These are phyloP conservation scores for Aplysina aerophoba DNA, from an alignment of 37 sponge, comb jelly and placozoan genomes.

Conservation along the genomic window DNA sequence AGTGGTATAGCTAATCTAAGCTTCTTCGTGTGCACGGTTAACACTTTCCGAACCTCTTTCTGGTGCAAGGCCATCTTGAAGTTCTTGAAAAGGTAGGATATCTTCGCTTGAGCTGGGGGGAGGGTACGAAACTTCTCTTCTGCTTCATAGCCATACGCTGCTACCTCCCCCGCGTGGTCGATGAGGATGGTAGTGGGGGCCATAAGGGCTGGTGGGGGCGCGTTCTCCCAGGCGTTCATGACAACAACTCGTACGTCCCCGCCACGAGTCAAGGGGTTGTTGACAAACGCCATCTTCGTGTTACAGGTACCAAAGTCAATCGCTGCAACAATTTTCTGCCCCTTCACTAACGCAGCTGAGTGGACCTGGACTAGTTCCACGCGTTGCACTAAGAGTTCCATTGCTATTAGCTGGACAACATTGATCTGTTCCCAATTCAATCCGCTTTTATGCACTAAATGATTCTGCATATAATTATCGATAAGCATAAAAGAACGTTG, in stretches of 20 bases:
- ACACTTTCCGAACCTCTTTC: neutral
- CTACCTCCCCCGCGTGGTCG: neutral
- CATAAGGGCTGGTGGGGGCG: neutral
- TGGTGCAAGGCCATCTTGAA: slow-evolving; percentile 16
- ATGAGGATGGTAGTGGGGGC: slow-evolving; percentile 15
- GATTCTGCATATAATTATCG: too few relatives aligned
- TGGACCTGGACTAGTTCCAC: too few relatives aligned
- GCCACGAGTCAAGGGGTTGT: too few relatives aligned
- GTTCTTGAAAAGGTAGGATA: slow-evolving; percentile 1
- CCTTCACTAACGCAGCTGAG: too few relatives aligned
- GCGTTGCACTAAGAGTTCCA: too few relatives aligned
- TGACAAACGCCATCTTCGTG: slow-evolving; percentile 10
- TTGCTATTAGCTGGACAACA: too few relatives aligned
- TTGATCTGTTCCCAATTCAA: too few relatives aligned
- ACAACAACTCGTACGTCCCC: neutral
- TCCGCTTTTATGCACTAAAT: too few relatives aligned
- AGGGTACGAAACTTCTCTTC: neutral
- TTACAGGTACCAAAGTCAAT: slow-evolving; percentile 29
- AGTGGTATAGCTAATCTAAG: neutral
- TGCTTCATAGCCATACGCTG: slow-evolving; percentile 7
- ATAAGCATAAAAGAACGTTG: too few relatives aligned
- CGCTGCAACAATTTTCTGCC: slow-evolving; percentile 32
- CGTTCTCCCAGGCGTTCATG: neutral
- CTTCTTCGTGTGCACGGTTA: neutral
- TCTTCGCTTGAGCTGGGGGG: neutral